Base-by-base conservation (phyloP, 2,888 invertebrate genomes). In the Ormyrus rosae region DNA sequence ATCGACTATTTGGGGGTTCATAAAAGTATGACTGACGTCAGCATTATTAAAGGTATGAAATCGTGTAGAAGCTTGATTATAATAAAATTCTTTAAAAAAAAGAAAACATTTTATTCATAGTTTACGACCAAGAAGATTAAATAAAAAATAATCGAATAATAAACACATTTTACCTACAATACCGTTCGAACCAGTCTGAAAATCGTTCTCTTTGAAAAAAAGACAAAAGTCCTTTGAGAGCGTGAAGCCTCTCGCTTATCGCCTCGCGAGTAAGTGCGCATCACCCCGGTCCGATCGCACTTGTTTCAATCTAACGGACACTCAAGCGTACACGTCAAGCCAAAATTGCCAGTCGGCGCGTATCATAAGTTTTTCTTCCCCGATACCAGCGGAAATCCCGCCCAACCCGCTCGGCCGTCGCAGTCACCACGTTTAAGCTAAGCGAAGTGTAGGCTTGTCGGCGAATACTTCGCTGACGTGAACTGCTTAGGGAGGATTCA, bases 271-370 rank as follows among this genome's bases (percentile, higher is more conserved):
- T 53, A 69, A 69, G 3, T 53, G 77, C 73, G 63, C 53, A 73
- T 81, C 77, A 56, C 13, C 45, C 45, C 64, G n/a, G 58, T 9
- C 46, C 77, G 74, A 70, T 74, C 70, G 60, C 60, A 45, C 69
- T 70, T 75, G 80, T 80, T 79, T 74, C 48, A 63, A 55, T 64
- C 11, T 51, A 45, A 34, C 34, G 19, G 50, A 55, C 56, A 19
- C 34, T 34, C 53, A 48, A 11, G 73, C 48, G 34, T 34, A 34
- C 34, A 74, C 65, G 58, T 71, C 78, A 71, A 55, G 34, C 34
- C 67, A 74, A 81, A 81, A 72, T 81, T 72, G 78, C 13, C 70
- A 75, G 71, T 81, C 63, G 78, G 56, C 63, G 64, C 53, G 61
- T 5, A 53, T 34, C n/a, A 58, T 13, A 6, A 46, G 10, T 58